These are phyloP conservation scores for Lottia scabra DNA, from an alignment of 2,888 invertebrate species.

Conservation along the genomic window DNA sequence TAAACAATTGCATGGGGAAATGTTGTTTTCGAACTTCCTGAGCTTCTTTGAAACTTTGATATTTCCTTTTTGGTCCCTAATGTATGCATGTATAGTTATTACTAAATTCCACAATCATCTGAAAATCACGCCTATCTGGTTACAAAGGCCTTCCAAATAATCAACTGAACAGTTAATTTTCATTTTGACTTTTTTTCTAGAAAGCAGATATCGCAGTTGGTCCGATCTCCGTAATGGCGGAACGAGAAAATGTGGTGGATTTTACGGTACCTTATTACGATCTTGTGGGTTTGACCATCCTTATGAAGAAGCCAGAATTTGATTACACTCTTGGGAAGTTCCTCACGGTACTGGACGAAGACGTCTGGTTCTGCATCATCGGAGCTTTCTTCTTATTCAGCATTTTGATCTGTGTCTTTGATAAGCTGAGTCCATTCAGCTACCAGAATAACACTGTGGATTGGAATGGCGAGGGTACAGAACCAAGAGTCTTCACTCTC, in stretches of 20 bases:
- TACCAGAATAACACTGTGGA: slow-evolving; percentile 75
- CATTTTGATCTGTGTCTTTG: slow-evolving; percentile 95
- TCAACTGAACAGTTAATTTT: no score
- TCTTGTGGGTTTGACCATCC: slow-evolving; percentile 94
- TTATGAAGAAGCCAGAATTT: slow-evolving; percentile 91
- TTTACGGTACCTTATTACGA: slow-evolving; percentile 99
- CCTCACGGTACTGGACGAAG: slow-evolving; percentile 92
- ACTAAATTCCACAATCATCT: no score
- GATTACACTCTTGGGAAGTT: slow-evolving; percentile 82
- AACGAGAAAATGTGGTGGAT: slow-evolving; percentile 88
- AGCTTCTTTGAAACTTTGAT: no score
- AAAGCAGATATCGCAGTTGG: slow-evolving; percentile 94
- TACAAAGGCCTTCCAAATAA: no score
- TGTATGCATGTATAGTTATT: no score
- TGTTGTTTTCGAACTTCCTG: no score
- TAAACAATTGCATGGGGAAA: no score
- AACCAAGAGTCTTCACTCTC: slow-evolving; percentile 90
- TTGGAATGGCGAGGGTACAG: slow-evolving; percentile 82
- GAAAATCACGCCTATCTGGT: no score
- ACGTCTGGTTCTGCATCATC: slow-evolving; percentile 94
- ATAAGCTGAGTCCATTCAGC: slow-evolving; percentile 96
- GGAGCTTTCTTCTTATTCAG: slow-evolving; percentile 64
- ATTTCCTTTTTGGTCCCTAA: no score
- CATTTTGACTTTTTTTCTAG: no score
- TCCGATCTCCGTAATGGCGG: slow-evolving; percentile 96